Conservation (phyloP, 2,113 vertebrate genomes). For the Malurus elegans region DNA sequence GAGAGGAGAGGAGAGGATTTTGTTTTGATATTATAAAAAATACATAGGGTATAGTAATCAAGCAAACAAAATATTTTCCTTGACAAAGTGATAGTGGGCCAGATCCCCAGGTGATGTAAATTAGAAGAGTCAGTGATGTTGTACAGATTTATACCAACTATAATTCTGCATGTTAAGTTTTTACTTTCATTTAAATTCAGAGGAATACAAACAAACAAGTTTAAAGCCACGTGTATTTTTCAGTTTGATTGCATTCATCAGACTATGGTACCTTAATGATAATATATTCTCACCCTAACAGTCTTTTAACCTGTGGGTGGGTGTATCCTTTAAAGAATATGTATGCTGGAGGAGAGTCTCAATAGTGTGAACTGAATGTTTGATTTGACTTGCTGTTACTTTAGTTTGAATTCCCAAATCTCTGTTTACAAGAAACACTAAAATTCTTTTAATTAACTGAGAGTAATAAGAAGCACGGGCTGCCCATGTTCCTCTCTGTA, state of each 20-base stretch:
- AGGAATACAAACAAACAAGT: conserved; percentile 17
- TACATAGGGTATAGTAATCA: neutral
- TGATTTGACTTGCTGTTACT: neutral
- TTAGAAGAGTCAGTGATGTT: neutral
- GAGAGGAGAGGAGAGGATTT: neutral
- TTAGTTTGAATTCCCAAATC: neutral
- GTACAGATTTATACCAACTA: neutral
- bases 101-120: neutral
- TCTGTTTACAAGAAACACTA: neutral
- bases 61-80: neutral
- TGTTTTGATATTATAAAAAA: neutral
- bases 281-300: neutral
- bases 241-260: neutral
- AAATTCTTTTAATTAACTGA: neutral
- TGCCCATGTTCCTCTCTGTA: neutral
- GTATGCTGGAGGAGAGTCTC: neutral
- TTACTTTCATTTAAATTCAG: conserved; percentile 22
- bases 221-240: neutral
- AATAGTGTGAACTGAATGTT: neutral
- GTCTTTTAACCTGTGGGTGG: neutral
- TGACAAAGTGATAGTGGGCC: neutral
- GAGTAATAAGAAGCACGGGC: neutral
- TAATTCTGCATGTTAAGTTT: conserved; percentile 18
- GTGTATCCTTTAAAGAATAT: neutral
- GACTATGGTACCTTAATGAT: neutral